Base-by-base conservation (phyloP, 2,888 invertebrate genomes). In the Gibbula magus region DNA sequence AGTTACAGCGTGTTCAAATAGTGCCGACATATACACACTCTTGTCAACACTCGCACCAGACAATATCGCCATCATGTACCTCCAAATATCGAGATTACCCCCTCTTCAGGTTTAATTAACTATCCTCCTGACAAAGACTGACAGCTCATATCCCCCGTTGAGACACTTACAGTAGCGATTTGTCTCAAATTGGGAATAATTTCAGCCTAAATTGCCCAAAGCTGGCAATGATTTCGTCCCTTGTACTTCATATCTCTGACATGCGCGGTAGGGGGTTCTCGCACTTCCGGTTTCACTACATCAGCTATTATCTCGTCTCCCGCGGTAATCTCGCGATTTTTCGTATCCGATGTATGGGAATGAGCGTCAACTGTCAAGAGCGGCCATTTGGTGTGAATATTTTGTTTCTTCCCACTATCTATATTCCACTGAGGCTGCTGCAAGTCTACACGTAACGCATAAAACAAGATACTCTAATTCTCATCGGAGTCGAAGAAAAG, bases 181-280 rank as follows among this genome's bases (percentile, higher is more conserved):
- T 35, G 70, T 70, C 39, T 35, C 70, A 70, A 70, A 70, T 70
- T 70, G 70, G 39, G 70, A 70, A 70, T 70, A 70, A 70, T 70
- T 70, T 70, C 70, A 70, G 18, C 32, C 70, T 70, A 70, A 70
- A 70, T 70, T 70, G 70, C 70, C 39, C 70, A 70, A 32, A 70
- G 70, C 70, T 39, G 70, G 70, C 70, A 35, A 70, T 70, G 70
- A 70, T 70, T 70, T 70, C 8, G 35, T 39, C 70, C 70, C 18
- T n/a, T 70, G 70, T 70, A 70, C 70, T 70, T 70, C 70, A 70
- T 32, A 70, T 70, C 32, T 70, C 70, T 70, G 70, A 70, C 70
- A 70, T 70, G 70, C 70, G 70, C 70, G 39, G 35, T 35, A 39
- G 70, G 70, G 70, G 70, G 70, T 35, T 35, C 70, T 7, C 70